Conservation (phyloP, 2,797 vertebrate genomes). For the Sebastes cheni region DNA sequence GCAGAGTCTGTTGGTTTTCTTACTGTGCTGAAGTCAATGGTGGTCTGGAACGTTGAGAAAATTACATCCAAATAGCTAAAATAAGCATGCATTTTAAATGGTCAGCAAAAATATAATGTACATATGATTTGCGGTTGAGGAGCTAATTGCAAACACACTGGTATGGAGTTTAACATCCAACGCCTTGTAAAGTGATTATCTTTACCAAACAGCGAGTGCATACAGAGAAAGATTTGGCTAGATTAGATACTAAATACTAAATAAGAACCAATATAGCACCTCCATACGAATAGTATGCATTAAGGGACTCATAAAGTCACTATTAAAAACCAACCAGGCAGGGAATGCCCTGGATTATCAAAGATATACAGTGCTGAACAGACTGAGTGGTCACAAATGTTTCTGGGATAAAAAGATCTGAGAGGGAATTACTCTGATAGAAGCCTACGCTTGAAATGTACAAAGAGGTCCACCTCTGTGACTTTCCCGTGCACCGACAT, state of each 20-base stretch:
- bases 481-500: conserved; percentile 69
- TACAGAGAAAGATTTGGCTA: not conserved
- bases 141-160: not conserved
- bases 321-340: conserved; percentile 14
- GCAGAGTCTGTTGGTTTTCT: not conserved
- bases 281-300: not conserved
- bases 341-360: not conserved
- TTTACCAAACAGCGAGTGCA: not conserved
- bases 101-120: not conserved
- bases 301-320: not conserved
- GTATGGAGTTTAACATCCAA: not conserved
- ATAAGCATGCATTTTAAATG: not conserved
- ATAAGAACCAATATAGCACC: not conserved
- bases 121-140: not conserved
- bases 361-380: not conserved
- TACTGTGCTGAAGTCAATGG: not conserved
- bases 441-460: conserved; percentile 56
- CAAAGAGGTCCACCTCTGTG: conserved; percentile 57
- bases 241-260: not conserved
- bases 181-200: not conserved
- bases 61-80: not conserved
- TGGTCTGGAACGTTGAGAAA: not conserved
- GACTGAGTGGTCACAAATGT: conserved; percentile 53
- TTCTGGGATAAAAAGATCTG: conserved; percentile 47
- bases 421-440: conserved; percentile 36